Evolutionary conservation across 53 echinoderm and acorn worm species (phyloP).

Genomic region (Antedon mediterranea): DNA sequence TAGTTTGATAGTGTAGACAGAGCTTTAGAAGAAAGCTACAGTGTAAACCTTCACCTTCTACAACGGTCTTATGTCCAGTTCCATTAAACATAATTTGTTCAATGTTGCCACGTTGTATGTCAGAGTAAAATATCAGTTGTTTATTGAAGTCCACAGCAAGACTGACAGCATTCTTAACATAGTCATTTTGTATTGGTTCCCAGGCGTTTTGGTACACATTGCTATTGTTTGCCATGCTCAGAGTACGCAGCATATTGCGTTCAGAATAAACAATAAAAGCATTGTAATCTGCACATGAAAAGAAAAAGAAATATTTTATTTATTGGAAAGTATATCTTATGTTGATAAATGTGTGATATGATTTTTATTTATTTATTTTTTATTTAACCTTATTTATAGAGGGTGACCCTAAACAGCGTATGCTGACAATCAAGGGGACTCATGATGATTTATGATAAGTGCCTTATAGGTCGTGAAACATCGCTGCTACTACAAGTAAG

Average conservation of each 20-base stretch:
- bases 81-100: conserved; percentile 41
- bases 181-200: conserved; percentile 24
- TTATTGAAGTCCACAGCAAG: conserved; percentile 42
- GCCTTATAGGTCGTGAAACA: too few relatives aligned
- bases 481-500: too few relatives aligned
- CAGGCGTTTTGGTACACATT: conserved; percentile 35
- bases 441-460: too few relatives aligned
- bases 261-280: conserved; percentile 80
- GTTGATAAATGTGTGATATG: too few relatives aligned
- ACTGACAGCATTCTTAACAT: conserved; percentile 65
- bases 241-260: conserved; percentile 38
- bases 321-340: too few relatives aligned
- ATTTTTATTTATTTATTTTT: too few relatives aligned
- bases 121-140: conserved; percentile 56
- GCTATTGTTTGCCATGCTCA: conserved; percentile 23
- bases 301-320: background rate
- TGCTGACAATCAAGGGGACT: too few relatives aligned
- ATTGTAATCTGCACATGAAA: conserved; percentile 35
- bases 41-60: conserved; percentile 33
- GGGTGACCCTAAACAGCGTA: too few relatives aligned
- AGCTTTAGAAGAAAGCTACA: too few relatives aligned
- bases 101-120: conserved; percentile 79
- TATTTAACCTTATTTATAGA: too few relatives aligned
- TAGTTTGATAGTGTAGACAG: too few relatives aligned
- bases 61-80: conserved; percentile 21